phyloP scores from a whole-genome alignment of 2,797 vertebrate species.

The Pangasius mekongensis region DNA sequence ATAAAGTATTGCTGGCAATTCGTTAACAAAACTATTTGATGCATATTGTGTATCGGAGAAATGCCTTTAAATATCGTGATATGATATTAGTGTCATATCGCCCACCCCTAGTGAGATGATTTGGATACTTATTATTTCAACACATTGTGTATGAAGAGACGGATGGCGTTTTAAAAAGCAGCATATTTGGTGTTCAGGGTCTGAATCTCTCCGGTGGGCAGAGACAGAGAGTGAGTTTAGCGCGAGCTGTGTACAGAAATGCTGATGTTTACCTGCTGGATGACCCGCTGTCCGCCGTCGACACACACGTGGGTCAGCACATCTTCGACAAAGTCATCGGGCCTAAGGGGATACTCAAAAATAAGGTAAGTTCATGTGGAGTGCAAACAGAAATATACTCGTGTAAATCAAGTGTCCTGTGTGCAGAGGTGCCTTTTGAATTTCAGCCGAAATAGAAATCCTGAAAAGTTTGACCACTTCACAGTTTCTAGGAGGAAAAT shows the following conservation, averaged over 20 bases:
- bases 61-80: not conserved
- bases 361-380: constrained; percentile 65
- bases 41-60: not conserved
- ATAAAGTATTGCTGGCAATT: no score
- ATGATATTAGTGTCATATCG: not conserved
- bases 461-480: no score
- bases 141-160: not conserved
- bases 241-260: constrained; percentile 80
- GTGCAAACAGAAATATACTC: not conserved
- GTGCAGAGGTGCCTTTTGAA: not conserved
- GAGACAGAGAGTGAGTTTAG: constrained; percentile 83
- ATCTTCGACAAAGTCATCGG: constrained; percentile 83
- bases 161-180: not conserved
- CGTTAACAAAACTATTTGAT: not conserved
- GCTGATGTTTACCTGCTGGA: constrained; percentile 81
- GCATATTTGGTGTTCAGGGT: constrained; percentile 68
- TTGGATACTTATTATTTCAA: not conserved
- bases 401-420: no score
- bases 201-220: constrained; percentile 84
- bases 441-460: not conserved
- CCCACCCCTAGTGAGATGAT: not conserved
- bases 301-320: constrained; percentile 78
- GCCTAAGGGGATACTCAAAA: constrained; percentile 74
- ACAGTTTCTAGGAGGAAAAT: not conserved
- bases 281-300: constrained; percentile 81